Evolutionary conservation across 1,140 invertebrate species (phyloP), one percentile per base, ranked within the genome.

Genomic region (Theocolax elegans): DNA sequence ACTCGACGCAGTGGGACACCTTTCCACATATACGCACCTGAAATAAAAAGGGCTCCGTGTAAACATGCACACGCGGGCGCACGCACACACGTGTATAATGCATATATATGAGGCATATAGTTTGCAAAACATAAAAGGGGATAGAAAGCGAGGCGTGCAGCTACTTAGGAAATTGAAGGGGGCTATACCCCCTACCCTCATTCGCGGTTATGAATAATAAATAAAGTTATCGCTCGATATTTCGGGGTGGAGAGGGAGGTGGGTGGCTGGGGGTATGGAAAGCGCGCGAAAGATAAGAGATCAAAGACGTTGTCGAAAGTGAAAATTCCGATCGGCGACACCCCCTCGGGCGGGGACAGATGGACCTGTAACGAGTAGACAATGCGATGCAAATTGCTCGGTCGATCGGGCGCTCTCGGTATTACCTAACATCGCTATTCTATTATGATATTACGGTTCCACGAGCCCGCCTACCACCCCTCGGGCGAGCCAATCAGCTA

Each of bases 341-440:
- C 38, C 23, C 46, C 62, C 35, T 19, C 27, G 62, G 48, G 38
- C 59, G 59, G 71, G 71, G 76, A 76, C 79, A 81, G 79, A 80
- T 79, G 80, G 79, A 80, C 71, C 68, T 72, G 42, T 71, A 82
- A 83, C 80, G 80, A 82, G 75, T 78, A 77, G 70, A 81, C 80
- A 82, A 71, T 86, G 81, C 79, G 74, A 86, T 85, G 84, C 83
- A 85, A 86, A 86, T 86, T 86, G 74, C 74, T 77, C 74, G 71
- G 66, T 71, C 75, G 72, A 69, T 68, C 66, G 65, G 69, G 73
- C 76, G 56, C n/a, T n/a, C 73, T 72, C 73, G 63, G 78, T 82
- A 83, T 83, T 84, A 82, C 82, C n/a, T 85, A 85, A 85, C 83
- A 82, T 85, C 80, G 80, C 82, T 85, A 85, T 85, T 83, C 80